A percentile compares a stretch with the other conserved stretches of the same genome.
phyloP scores from a whole-genome alignment of 2,113 vertebrate species.

The Hemicordylus capensis region DNA sequence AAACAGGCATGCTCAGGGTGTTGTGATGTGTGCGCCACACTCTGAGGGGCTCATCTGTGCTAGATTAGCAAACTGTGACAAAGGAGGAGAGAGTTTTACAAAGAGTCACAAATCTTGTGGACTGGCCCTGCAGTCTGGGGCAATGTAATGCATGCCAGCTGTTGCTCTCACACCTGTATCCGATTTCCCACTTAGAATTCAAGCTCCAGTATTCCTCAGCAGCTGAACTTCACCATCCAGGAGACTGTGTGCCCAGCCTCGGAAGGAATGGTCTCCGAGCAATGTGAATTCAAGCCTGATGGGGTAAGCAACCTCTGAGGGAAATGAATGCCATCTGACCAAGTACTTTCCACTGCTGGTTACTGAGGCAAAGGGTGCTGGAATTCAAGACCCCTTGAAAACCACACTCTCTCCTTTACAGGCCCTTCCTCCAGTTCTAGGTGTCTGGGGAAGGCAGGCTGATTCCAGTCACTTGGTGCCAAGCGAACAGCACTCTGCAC shows the following conservation, averaged over 20 bases:
- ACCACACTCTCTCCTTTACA: neutral
- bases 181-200: neutral
- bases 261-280: rapidly evolving
- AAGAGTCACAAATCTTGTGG: neutral
- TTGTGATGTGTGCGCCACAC: too few relatives aligned
- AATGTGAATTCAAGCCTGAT: neutral
- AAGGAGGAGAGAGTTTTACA: too few relatives aligned
- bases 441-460: neutral
- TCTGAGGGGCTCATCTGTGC: too few relatives aligned
- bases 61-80: too few relatives aligned
- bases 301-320: neutral
- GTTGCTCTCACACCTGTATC: neutral
- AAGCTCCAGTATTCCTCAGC: neutral
- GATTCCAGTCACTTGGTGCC: neutral
- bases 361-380: neutral
- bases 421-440: neutral
- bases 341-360: neutral
- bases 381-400: neutral
- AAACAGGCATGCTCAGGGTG: too few relatives aligned
- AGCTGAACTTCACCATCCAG: neutral
- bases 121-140: neutral
- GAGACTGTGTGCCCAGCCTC: neutral
- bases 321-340: neutral
- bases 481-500: neutral
- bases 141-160: neutral